Conservation (phyloP, 2,113 vertebrate species). For the Rhinoptilus africanus region DNA sequence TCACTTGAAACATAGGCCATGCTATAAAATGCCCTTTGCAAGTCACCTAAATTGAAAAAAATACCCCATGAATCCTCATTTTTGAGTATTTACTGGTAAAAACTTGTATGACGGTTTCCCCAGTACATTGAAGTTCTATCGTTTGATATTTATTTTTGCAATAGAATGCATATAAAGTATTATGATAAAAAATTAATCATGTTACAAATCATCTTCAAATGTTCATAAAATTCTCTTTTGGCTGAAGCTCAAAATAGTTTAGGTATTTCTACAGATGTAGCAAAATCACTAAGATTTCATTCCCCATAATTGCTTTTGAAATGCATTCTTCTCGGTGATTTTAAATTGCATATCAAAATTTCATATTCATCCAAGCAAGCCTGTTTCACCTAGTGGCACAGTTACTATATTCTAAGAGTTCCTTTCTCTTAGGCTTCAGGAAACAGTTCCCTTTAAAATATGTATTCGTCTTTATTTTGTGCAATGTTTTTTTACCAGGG, state of each 20-base stretch:
- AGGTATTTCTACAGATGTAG: neutral
- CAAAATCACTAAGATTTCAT: neutral
- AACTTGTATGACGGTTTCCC: neutral
- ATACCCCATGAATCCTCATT: neutral
- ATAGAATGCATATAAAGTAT: neutral
- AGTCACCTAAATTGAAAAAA: neutral
- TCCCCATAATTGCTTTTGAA: neutral
- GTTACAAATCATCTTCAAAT: neutral
- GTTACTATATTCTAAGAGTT: neutral
- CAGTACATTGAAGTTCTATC: neutral
- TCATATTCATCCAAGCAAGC: neutral
- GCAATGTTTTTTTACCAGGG: neutral
- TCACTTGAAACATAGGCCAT: conserved; percentile 39
- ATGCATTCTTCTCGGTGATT: neutral
- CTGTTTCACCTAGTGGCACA: neutral
- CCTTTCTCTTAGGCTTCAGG: neutral
- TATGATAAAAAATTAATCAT: neutral
- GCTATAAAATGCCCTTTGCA: conserved; percentile 58
- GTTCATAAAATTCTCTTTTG: neutral
- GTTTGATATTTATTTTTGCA: neutral
- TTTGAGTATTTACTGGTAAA: conserved; percentile 6
- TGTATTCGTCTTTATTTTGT: neutral
- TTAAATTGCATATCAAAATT: neutral
- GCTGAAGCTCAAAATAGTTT: neutral
- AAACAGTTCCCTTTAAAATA: conserved; percentile 19